These are phyloP conservation scores for Plodia interpunctella DNA, from an alignment of 1,140 invertebrate species.

Conservation along the genomic window DNA sequence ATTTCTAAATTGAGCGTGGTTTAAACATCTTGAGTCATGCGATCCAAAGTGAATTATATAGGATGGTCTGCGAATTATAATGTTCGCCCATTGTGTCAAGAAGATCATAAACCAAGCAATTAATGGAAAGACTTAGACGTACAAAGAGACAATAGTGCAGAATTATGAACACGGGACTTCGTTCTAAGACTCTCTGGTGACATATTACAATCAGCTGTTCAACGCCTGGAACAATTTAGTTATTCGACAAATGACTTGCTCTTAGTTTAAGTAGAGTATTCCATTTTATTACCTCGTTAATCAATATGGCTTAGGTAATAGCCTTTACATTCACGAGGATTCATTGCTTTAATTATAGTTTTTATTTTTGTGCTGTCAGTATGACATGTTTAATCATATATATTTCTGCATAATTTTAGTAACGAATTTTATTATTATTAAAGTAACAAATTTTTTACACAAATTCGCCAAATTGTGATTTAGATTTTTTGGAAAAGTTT, in stretches of 20 bases:
- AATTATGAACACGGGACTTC: conserved; percentile 43
- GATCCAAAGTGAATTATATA: conserved; percentile 10
- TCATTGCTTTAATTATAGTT: not conserved
- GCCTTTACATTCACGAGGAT: not conserved
- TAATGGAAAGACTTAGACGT: conserved; percentile 47
- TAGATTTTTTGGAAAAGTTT: not conserved
- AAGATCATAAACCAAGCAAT: conserved; percentile 54
- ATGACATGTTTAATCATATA: too few species aligned
- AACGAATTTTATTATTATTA: too few species aligned
- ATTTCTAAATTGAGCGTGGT: not conserved
- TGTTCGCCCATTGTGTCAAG: conserved; percentile 34
- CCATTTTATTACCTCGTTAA: conserved; percentile 4
- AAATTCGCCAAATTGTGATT: not conserved
- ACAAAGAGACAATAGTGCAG: conserved; percentile 57
- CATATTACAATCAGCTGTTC: conserved; percentile 36
- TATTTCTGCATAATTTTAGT: too few species aligned
- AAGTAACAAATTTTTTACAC: too few species aligned
- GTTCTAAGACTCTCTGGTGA: conserved; percentile 27
- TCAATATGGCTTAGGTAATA: not conserved
- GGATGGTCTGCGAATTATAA: not conserved
- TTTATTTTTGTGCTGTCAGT: not conserved
- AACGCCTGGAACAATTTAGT: conserved; percentile 7
- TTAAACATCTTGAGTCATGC: conserved; percentile 10
- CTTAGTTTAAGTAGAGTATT: conserved; percentile 6
- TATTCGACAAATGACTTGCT: conserved; percentile 7